Percentiles rank a stretch among this genome's conserved stretches.
Conservation (phyloP, 2,888 invertebrate genomes). For the Iphiclides podalirius region DNA sequence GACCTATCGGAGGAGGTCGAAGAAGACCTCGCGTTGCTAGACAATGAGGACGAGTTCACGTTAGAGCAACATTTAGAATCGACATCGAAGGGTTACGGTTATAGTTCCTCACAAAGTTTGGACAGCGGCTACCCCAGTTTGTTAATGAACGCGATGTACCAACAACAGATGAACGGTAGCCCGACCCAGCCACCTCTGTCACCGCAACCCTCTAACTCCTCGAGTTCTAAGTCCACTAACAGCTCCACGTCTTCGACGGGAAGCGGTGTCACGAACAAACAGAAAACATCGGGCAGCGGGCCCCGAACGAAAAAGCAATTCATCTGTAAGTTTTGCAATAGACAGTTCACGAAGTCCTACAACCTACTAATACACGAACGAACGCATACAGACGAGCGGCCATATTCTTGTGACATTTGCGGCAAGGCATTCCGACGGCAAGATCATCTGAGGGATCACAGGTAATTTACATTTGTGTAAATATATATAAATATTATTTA, state of each 20-base stretch:
- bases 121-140: slow-evolving; percentile 86
- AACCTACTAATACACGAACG: slow-evolving; percentile 98
- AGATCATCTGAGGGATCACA: slow-evolving; percentile 96
- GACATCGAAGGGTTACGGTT: slow-evolving; percentile 65
- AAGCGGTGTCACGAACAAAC: slow-evolving; percentile 70
- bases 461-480: slow-evolving; percentile 77
- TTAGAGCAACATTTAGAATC: slow-evolving; percentile 78
- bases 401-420: slow-evolving; percentile 98
- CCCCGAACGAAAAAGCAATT: slow-evolving; percentile 98
- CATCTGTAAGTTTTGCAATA: slow-evolving; percentile 98
- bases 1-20: slow-evolving; percentile 86
- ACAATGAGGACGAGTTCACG: slow-evolving; percentile 86
- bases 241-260: slow-evolving; percentile 68
- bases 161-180: slow-evolving; percentile 76
- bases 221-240: slow-evolving; percentile 64
- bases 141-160: slow-evolving; percentile 84
- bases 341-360: slow-evolving; percentile 98
- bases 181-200: slow-evolving; percentile 69
- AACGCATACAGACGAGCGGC: slow-evolving; percentile 98
- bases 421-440: slow-evolving; percentile 98
- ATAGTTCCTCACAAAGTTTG: slow-evolving; percentile 76
- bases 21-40: slow-evolving; percentile 86
- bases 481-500: slow-evolving; percentile 30
- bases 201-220: slow-evolving; percentile 66
- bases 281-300: slow-evolving; percentile 77